These are phyloP conservation scores for Kryptolebias ocellatus DNA, from an alignment of 2,797 vertebrate genomes.

Conservation along the genomic window DNA sequence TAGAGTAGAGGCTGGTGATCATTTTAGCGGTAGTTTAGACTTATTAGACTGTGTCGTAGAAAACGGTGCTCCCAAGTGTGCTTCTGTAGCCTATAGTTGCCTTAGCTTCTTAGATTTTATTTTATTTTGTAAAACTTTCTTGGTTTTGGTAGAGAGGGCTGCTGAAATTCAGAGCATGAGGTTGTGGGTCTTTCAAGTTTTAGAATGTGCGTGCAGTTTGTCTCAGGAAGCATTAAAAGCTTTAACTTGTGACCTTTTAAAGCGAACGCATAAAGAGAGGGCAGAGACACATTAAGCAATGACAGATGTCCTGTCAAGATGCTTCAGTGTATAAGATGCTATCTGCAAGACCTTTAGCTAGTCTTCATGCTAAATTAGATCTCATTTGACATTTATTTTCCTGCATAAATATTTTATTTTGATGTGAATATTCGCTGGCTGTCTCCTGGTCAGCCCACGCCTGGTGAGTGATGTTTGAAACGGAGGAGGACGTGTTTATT, in stretches of 20 bases:
- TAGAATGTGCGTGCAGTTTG: constrained; percentile 38
- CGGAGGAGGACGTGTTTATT: constrained; percentile 73
- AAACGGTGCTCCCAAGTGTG: constrained; percentile 20
- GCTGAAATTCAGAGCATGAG: constrained; percentile 18
- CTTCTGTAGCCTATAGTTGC: constrained; percentile 14
- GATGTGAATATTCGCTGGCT: constrained; percentile 61
- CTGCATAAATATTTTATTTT: constrained; percentile 78
- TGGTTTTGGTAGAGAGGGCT: constrained; percentile 15
- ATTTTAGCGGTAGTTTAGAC: constrained; percentile 32
- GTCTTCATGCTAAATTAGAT: constrained; percentile 74
- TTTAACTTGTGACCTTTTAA: constrained; percentile 75
- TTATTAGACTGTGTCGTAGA: constrained; percentile 21
- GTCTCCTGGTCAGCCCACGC: constrained; percentile 27
- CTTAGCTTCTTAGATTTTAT: not conserved
- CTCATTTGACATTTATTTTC: constrained; percentile 80
- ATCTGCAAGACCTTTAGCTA: constrained; percentile 67
- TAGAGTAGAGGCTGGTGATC: constrained; percentile 31
- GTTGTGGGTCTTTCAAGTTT: constrained; percentile 26
- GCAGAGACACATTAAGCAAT: constrained; percentile 44
- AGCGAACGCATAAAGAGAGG: constrained; percentile 31
- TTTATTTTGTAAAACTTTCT: not conserved
- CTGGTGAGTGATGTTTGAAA: constrained; percentile 55
- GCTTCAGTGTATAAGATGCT: constrained; percentile 47
- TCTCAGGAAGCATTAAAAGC: constrained; percentile 57
- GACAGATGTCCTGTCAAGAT: constrained; percentile 64